Conservation (phyloP, 2,888 invertebrate genomes). For the Orgyia antiqua region DNA sequence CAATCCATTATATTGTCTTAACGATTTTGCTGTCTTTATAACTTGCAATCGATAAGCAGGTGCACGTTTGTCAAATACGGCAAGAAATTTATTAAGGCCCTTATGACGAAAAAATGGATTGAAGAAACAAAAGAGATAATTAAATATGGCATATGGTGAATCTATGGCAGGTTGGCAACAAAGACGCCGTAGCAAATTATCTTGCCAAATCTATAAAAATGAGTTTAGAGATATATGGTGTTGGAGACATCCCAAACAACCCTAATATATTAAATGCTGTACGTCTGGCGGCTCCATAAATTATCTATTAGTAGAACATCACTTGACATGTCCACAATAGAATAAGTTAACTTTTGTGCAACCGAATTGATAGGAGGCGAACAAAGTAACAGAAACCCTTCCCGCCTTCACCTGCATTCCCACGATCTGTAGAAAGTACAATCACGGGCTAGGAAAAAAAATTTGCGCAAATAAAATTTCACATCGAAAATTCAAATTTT, state of each 20-base stretch:
- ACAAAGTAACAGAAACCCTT: conserved; percentile 60
- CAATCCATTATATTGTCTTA: too few relatives aligned
- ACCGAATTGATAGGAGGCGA: conserved; percentile 49
- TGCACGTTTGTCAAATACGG: neutral
- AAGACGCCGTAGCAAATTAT: conserved; percentile 50
- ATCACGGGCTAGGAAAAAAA: conserved; percentile 51
- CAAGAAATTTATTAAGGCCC: conserved; percentile 15
- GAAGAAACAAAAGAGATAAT: conserved; percentile 22
- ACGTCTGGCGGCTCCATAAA: conserved; percentile 62
- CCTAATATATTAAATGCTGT: conserved; percentile 65
- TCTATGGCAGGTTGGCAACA: conserved; percentile 25
- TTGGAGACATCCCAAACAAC: conserved; percentile 50
- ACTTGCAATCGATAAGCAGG: too few relatives aligned
- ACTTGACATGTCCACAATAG: conserved; percentile 69
- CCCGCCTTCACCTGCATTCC: conserved; percentile 69
- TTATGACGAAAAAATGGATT: conserved; percentile 15
- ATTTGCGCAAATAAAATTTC: conserved; percentile 69
- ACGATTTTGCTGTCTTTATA: too few relatives aligned
- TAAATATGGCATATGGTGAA: conserved; percentile 17
- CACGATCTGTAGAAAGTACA: conserved; percentile 71
- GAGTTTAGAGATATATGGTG: conserved; percentile 41
- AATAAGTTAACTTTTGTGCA: conserved; percentile 71
- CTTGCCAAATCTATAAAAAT: conserved; percentile 51
- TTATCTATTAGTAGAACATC: conserved; percentile 73
- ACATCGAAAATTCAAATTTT: conserved; percentile 67